Conservation (phyloP, 2,888 invertebrate species). For the Anthrax anthrax region DNA sequence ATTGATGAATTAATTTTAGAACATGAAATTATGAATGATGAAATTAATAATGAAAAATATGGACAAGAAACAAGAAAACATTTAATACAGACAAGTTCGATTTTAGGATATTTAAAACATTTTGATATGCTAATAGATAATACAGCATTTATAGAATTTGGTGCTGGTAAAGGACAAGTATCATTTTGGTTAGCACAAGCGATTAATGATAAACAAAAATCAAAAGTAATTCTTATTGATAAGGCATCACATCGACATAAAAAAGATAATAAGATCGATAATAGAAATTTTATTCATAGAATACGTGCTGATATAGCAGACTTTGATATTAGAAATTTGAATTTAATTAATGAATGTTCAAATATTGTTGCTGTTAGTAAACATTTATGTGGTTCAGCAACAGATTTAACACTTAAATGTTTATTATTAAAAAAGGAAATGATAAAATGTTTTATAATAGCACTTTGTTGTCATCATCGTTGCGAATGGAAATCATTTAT, state of each 20-base stretch:
- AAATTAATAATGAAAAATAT: slow-evolving; percentile 40
- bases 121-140: slow-evolving; percentile 42
- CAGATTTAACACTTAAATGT: slow-evolving; percentile 64
- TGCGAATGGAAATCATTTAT: slow-evolving; percentile 58
- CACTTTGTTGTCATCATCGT: slow-evolving; percentile 84
- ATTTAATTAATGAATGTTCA: slow-evolving; percentile 28
- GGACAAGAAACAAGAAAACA: slow-evolving; percentile 55
- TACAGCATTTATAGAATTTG: slow-evolving; percentile 72
- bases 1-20: slow-evolving; percentile 32
- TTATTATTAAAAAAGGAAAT: slow-evolving; percentile 33
- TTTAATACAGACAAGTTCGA: slow-evolving; percentile 60
- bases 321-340: slow-evolving; percentile 45
- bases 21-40: slow-evolving; percentile 37
- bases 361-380: slow-evolving; percentile 67
- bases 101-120: slow-evolving; percentile 53
- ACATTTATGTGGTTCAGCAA: slow-evolving; percentile 80
- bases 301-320: slow-evolving; percentile 72
- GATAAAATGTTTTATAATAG: slow-evolving; percentile 51
- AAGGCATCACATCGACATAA: slow-evolving; percentile 70
- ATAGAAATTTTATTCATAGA: slow-evolving; percentile 40
- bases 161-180: slow-evolving; percentile 78
- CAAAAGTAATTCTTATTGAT: slow-evolving; percentile 60
- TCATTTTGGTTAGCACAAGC: slow-evolving; percentile 61
- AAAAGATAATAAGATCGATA: slow-evolving; percentile 49
- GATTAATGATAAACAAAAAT: slow-evolving; percentile 33